Conservation (phyloP, 1,140 invertebrate genomes). For the Whitmania pigra region DNA sequence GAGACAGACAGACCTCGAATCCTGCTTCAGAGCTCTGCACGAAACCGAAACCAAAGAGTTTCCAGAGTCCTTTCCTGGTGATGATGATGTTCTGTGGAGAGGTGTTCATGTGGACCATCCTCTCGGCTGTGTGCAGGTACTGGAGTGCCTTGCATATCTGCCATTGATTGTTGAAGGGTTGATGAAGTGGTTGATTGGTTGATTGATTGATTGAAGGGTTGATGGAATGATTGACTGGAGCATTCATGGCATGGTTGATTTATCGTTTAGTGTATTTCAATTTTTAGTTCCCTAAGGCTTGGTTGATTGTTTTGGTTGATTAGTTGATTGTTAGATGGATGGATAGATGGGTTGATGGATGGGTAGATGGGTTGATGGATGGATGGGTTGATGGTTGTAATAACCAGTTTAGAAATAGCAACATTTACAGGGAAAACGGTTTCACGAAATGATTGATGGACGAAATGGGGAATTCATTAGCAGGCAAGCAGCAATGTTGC, state of each 20-base stretch:
- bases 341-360: background rate
- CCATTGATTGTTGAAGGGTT: background rate
- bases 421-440: background rate
- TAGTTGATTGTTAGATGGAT: background rate
- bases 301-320: background rate
- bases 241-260: too few relatives aligned
- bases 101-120: slow-evolving; percentile 74
- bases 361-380: background rate
- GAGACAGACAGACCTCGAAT: background rate
- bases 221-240: background rate
- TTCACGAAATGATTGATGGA: too few relatives aligned
- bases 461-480: too few relatives aligned
- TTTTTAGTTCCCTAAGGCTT: too few relatives aligned
- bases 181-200: background rate
- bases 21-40: slow-evolving; percentile 37
- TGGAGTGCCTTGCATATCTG: slow-evolving; percentile 84
- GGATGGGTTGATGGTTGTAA: background rate
- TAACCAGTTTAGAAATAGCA: background rate
- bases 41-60: slow-evolving; percentile 81
- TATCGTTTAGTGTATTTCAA: too few relatives aligned
- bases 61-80: slow-evolving; percentile 61
- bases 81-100: slow-evolving; percentile 83
- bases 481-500: too few relatives aligned
- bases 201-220: background rate
- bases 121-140: slow-evolving; percentile 72